These are phyloP conservation scores for Zenarchopterus dispar DNA, from an alignment of 2,797 vertebrate species.

Conservation along the genomic window DNA sequence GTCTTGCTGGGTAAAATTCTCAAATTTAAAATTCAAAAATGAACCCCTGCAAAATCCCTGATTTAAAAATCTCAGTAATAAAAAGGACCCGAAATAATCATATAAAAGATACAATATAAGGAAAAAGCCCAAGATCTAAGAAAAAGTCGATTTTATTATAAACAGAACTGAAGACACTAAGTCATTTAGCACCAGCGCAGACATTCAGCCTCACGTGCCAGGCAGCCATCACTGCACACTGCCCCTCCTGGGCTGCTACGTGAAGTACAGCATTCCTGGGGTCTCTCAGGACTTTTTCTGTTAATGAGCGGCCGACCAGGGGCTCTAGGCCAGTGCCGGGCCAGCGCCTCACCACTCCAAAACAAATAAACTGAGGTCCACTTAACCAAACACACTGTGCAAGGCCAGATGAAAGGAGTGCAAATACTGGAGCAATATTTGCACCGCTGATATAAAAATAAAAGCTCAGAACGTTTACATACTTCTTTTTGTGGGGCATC, in stretches of 20 bases:
- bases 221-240: conserved; percentile 53
- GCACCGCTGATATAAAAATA: conserved; percentile 62
- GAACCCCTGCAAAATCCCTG: too few species aligned
- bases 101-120: not conserved
- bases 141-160: not conserved
- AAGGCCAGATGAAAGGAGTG: conserved; percentile 53
- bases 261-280: conserved; percentile 49
- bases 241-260: conserved; percentile 38
- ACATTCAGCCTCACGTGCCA: conserved; percentile 56
- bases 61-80: too few species aligned
- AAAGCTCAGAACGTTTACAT: conserved; percentile 71
- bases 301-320: conserved; percentile 67
- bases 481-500: conserved; percentile 53
- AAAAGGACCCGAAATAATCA: too few species aligned
- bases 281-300: conserved; percentile 61
- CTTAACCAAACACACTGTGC: conserved; percentile 76
- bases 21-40: not conserved
- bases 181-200: conserved; percentile 3
- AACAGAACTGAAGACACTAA: not conserved
- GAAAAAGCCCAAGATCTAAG: not conserved
- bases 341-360: conserved; percentile 68
- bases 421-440: conserved; percentile 60
- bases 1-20: too few species aligned
- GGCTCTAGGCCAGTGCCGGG: conserved; percentile 53
- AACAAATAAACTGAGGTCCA: conserved; percentile 78